A percentile compares a stretch with the other conserved stretches of the same genome.
Conservation (phyloP, 2,113 vertebrate species). For the Periophthalmodon schlosseri region DNA sequence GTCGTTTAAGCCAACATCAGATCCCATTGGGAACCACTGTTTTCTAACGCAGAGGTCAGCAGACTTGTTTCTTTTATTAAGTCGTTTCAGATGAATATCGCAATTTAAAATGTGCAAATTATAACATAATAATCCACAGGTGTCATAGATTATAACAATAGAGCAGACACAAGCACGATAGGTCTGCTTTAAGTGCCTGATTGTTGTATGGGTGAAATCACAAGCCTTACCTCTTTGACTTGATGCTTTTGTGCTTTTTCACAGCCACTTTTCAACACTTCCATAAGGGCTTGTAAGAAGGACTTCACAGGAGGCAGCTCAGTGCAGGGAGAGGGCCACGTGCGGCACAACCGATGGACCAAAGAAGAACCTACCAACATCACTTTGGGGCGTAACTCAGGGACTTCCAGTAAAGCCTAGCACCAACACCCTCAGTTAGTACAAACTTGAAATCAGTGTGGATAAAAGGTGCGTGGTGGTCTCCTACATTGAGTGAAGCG, state of each 20-base stretch:
- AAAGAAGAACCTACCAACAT: constrained; percentile 81
- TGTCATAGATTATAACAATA: too few relatives aligned
- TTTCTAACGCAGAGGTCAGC: too few relatives aligned
- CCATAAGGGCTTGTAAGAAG: constrained; percentile 72
- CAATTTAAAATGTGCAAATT: too few relatives aligned
- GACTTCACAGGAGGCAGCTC: constrained; percentile 72
- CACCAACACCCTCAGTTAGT: constrained; percentile 25
- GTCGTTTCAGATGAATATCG: too few relatives aligned
- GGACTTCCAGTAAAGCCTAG: constrained; percentile 78
- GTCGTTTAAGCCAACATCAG: too few relatives aligned
- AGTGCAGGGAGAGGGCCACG: constrained; percentile 61
- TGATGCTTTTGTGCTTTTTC: constrained; percentile 33
- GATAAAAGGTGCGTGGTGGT: neutral
- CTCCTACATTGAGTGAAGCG: constrained; percentile 77
- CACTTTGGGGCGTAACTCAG: constrained; percentile 63
- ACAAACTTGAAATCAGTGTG: neutral
- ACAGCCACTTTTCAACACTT: constrained; percentile 70
- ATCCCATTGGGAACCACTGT: too few relatives aligned
- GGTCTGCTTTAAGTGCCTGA: neutral
- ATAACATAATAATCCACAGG: too few relatives aligned
- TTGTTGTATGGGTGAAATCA: neutral
- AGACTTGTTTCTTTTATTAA: too few relatives aligned
- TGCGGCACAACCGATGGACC: constrained; percentile 78
- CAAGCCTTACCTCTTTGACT: constrained; percentile 59
- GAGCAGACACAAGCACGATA: too few relatives aligned